These are phyloP conservation scores for Scaptomyza caliginosa DNA, from an alignment of 2,888 invertebrate species.

Conservation along the genomic window DNA sequence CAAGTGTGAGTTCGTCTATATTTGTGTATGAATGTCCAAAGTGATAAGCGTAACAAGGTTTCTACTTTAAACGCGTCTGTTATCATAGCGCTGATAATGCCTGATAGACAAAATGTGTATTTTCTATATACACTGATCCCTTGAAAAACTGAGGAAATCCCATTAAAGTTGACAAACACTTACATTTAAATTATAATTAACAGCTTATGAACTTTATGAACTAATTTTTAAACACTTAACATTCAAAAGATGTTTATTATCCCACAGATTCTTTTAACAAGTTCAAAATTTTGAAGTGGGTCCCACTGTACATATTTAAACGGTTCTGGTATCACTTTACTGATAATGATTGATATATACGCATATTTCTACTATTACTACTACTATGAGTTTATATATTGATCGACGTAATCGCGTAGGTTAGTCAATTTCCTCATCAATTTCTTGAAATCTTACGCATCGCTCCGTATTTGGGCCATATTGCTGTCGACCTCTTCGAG, in stretches of 20 bases:
- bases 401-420: constrained; percentile 17
- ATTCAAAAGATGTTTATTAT: no score
- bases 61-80: constrained; percentile 8
- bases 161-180: neutral
- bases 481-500: constrained; percentile 64
- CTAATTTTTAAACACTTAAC: no score
- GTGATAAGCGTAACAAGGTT: constrained; percentile 53
- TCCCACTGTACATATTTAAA: neutral
- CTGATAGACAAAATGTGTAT: constrained; percentile 16
- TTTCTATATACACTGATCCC: neutral
- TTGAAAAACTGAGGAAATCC: neutral
- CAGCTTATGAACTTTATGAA: neutral
- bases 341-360: constrained; percentile 22
- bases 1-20: neutral
- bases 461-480: constrained; percentile 59
- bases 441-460: constrained; percentile 63
- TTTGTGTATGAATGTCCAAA: constrained; percentile 19
- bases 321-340: constrained; percentile 2
- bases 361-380: constrained; percentile 18
- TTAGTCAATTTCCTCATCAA: constrained; percentile 42
- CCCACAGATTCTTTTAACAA: no score
- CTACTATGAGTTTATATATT: constrained; percentile 1
- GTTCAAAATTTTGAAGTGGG: no score
- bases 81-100: constrained; percentile 49
- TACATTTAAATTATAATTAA: neutral